Percentiles rank a stretch among this genome's conserved stretches.
Conservation (phyloP, 2,888 invertebrate genomes). For the Syritta pipiens region DNA sequence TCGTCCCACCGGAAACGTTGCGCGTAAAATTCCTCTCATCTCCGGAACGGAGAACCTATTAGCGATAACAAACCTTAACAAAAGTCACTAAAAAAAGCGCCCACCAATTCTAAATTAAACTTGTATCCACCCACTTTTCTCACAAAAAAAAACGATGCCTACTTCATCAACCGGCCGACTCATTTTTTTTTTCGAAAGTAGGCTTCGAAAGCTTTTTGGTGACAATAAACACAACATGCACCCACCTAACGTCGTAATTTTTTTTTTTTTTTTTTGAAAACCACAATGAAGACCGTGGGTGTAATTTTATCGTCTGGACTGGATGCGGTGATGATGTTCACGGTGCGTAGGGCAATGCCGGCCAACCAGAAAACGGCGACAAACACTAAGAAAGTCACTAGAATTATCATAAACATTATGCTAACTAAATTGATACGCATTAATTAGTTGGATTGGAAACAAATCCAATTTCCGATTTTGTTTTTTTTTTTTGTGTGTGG, state of each 20-base stretch:
- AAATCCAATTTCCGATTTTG: constrained; percentile 62
- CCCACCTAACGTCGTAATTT: constrained; percentile 30
- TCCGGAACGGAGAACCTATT: neutral
- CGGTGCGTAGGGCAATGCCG: constrained; percentile 34
- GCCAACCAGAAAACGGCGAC: neutral
- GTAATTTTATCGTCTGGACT: constrained; percentile 21
- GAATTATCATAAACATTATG: constrained; percentile 34
- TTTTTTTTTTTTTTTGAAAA: constrained; percentile 11
- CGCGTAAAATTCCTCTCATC: neutral
- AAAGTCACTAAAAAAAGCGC: no score
- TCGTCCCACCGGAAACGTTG: neutral
- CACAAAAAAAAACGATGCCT: constrained; percentile 12
- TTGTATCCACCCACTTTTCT: constrained; percentile 40
- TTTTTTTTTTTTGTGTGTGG: no score
- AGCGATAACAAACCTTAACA: no score
- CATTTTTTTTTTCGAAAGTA: constrained; percentile 42
- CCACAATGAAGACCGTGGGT: constrained; percentile 42
- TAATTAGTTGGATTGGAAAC: constrained; percentile 52
- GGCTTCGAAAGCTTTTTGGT: constrained; percentile 44
- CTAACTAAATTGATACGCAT: constrained; percentile 58
- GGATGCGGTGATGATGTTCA: neutral
- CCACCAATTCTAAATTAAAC: constrained; percentile 9
- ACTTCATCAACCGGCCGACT: constrained; percentile 26
- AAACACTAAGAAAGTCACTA: constrained; percentile 44
- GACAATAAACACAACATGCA: constrained; percentile 54